Percentiles rank a stretch among this genome's conserved stretches.
These are phyloP conservation scores for Seriola aureovittata DNA, from an alignment of 2,113 vertebrate species.

Conservation along the genomic window DNA sequence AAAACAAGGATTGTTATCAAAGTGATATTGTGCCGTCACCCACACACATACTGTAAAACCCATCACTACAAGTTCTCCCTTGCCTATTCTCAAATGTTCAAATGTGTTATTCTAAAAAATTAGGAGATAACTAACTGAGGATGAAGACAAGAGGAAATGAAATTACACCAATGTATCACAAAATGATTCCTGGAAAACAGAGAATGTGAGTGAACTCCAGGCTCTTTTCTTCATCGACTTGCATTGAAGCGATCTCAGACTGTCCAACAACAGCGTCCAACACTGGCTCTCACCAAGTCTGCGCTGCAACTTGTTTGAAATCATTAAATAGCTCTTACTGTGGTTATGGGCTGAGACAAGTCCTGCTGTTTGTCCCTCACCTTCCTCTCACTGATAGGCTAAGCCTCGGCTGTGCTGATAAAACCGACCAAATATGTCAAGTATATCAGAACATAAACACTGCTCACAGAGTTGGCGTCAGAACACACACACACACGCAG, in stretches of 20 bases:
- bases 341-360: not conserved
- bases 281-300: not conserved
- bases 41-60: no score
- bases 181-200: not conserved
- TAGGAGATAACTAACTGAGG: no score
- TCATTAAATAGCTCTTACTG: slow-evolving; percentile 19
- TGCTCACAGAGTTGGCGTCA: slow-evolving; percentile 13
- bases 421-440: slow-evolving; percentile 56
- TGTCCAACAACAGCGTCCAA: not conserved
- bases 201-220: not conserved
- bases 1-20: no score
- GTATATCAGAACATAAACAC: slow-evolving; percentile 60
- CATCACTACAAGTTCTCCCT: no score
- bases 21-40: no score
- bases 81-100: no score
- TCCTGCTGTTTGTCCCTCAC: slow-evolving; percentile 35
- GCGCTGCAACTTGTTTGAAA: slow-evolving; percentile 20
- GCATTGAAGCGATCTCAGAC: not conserved
- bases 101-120: no score
- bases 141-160: no score
- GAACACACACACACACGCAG: slow-evolving; percentile 30
- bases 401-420: slow-evolving; percentile 57
- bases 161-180: not conserved
- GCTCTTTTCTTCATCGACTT: not conserved
- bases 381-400: slow-evolving; percentile 16